Evolutionary conservation across 2,888 invertebrate species (phyloP), one percentile per base, ranked within the genome.

Genomic region (Odiellus spinosus): DNA sequence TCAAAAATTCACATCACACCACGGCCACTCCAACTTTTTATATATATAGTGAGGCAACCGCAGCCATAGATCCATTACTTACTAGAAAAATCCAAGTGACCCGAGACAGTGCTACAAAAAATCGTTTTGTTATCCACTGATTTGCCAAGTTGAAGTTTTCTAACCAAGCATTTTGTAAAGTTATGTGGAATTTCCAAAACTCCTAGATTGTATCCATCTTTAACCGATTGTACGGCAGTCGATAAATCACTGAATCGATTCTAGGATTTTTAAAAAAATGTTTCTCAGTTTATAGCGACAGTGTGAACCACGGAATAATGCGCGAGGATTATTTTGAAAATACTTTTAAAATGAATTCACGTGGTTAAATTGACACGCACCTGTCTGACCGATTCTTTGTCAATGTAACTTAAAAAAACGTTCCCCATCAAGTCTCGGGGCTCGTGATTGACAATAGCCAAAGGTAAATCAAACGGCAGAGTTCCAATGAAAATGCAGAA

Each of bases 81-180:
- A 56, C 55, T 57, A 34, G 87, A 85, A 82, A 88, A 85, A 65
- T 90, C 90, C 49, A 90, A 74, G 82, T 85, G 84, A 45, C 88
- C 83, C 60, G 83, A 74, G 50, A 88, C 78, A 63, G 86, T 86
- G 41, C 86, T 87, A 53, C 82, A 82, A 55, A 82, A 79, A 46
- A 88, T 74, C 0, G 85, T 86, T 58, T 87, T 86, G 51, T 84
- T 80, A 61, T 87, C 86, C 0, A 26, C 26, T 26, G 4, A 8
- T 6, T 6, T 4, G 4, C 26, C 26, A 6, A 26, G 26, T 26
- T 26, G 26, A 4, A 26, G 4, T 26, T 8, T 26, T 26, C 8
- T 26, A 26, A 26, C 5, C 8, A 26, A 6, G 8, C 26, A 26
- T 8, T 8, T 26, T 8, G 90, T 84, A 59, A 90, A 93, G 63